Conservation (phyloP, 2,113 vertebrate species). For the Etia nguti region DNA sequence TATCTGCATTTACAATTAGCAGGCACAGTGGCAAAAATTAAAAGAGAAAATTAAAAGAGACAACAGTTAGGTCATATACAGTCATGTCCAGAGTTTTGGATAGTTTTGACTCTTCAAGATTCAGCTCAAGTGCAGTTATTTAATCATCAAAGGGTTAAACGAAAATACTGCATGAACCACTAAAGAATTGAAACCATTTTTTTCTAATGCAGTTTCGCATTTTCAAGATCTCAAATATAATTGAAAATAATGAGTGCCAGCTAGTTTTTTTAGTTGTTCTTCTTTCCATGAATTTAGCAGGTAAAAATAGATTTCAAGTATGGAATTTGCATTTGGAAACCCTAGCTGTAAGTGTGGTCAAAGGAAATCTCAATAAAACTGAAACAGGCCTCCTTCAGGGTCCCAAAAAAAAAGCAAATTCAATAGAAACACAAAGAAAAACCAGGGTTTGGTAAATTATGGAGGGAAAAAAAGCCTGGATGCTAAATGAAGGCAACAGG, state of each 20-base stretch:
- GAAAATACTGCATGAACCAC: neutral
- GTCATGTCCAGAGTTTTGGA: neutral
- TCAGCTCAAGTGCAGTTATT: neutral
- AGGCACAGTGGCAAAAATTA: neutral
- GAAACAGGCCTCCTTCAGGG: neutral
- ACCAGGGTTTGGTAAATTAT: neutral
- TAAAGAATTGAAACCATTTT: neutral
- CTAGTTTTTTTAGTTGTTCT: neutral
- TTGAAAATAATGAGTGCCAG: neutral
- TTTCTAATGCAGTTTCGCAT: neutral
- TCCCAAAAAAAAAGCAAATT: neutral
- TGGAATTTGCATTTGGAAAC: neutral
- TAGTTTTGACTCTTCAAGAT: neutral
- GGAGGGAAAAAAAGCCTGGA: neutral
- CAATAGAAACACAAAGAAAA: neutral
- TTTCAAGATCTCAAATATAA: neutral
- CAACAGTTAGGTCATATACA: neutral
- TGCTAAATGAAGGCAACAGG: neutral
- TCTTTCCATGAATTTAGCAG: neutral
- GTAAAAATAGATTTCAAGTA: neutral
- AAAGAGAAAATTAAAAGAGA: neutral
- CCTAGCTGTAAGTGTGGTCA: neutral
- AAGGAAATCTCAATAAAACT: neutral
- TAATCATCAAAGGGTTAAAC: neutral
- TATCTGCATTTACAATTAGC: slow-evolving; percentile 4